These are phyloP conservation scores for Spatulosminthurus flaviceps DNA, from an alignment of 2,888 invertebrate species.

Conservation along the genomic window DNA sequence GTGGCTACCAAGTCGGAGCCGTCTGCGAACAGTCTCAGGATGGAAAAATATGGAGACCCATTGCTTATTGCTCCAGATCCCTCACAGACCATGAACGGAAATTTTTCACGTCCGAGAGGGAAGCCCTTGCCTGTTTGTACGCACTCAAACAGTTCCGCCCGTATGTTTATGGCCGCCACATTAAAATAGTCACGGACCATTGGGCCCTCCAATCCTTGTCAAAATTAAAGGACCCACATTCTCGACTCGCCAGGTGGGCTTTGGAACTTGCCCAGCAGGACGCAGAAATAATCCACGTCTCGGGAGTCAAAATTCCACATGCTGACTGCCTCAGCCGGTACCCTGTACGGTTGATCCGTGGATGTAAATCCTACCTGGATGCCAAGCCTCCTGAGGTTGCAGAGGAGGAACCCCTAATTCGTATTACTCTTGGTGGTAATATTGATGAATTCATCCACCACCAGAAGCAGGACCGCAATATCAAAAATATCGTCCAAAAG, in stretches of 20 bases:
- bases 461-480: background rate
- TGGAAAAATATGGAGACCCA: conserved; percentile 45
- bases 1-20: background rate
- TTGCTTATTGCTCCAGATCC: conserved; percentile 52
- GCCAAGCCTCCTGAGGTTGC: background rate
- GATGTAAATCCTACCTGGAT: background rate
- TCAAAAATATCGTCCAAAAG: background rate
- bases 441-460: background rate
- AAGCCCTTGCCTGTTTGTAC: conserved; percentile 65
- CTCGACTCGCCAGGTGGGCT: conserved; percentile 67
- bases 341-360: background rate
- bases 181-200: conserved; percentile 67
- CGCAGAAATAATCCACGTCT: conserved; percentile 65
- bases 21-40: conserved; percentile 48
- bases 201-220: conserved; percentile 67
- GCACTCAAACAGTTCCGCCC: conserved; percentile 66
- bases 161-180: conserved; percentile 65
- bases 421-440: background rate
- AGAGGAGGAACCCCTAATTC: background rate
- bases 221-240: conserved; percentile 65
- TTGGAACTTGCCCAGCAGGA: conserved; percentile 66
- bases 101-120: conserved; percentile 66
- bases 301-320: conserved; percentile 65
- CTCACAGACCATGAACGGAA: conserved; percentile 64
- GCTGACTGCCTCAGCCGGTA: conserved; percentile 65